Percentiles rank a stretch among this genome's conserved stretches.
phyloP scores from a whole-genome alignment of 2,113 vertebrate species.

The Craseonycteris thonglongyai region DNA sequence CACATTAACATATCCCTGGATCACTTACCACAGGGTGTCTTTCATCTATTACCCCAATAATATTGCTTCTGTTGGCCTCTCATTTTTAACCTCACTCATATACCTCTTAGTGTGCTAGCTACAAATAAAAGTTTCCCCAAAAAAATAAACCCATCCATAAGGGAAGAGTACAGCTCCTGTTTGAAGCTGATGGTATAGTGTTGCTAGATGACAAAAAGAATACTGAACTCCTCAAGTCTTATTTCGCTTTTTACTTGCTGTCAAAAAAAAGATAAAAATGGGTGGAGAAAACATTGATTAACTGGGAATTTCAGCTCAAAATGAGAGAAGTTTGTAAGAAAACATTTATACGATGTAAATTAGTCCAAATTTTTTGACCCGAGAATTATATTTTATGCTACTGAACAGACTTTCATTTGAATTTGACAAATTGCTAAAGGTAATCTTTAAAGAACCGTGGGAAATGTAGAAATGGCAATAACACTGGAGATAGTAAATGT shows the following conservation, averaged over 20 bases:
- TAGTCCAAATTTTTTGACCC: conserved; percentile 39
- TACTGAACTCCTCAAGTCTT: neutral
- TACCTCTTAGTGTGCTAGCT: neutral
- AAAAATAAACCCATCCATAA: conserved; percentile 23
- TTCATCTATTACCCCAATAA: neutral
- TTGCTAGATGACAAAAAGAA: conserved; percentile 4
- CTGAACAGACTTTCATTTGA: conserved; percentile 17
- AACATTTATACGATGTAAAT: neutral
- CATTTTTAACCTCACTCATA: neutral
- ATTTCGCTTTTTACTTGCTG: conserved; percentile 13
- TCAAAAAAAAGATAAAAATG: conserved; percentile 16
- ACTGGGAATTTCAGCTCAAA: neutral
- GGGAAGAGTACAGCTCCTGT: neutral
- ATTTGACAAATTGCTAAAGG: neutral
- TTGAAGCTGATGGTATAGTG: neutral
- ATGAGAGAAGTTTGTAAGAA: neutral
- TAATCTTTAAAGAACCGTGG: neutral
- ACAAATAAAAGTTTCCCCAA: neutral
- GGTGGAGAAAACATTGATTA: neutral
- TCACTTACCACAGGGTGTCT: neutral
- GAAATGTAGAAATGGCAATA: neutral
- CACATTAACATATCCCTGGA: neutral
- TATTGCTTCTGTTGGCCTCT: neutral
- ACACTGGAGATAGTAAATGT: neutral
- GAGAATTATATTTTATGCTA: conserved; percentile 21